Conservation (phyloP, 2,797 vertebrate genomes). For the Martes flavigula region DNA sequence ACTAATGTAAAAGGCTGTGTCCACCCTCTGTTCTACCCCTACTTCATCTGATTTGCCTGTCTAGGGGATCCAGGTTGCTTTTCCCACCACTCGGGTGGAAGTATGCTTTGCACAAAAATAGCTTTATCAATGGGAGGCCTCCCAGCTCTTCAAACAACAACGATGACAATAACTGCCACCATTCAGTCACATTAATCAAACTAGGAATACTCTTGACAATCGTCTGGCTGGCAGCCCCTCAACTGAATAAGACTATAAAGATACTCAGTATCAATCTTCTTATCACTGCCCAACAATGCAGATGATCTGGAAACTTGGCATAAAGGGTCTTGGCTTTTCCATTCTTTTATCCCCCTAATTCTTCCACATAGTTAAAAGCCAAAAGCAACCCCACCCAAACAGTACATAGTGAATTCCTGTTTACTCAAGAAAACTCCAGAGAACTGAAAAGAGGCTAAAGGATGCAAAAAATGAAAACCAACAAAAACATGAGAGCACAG, state of each 20-base stretch:
- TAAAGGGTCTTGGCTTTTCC: background rate
- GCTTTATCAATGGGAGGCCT: conserved; percentile 8
- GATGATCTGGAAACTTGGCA: background rate
- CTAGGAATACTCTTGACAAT: conserved; percentile 3
- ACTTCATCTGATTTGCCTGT: background rate
- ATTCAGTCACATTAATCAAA: conserved; percentile 14
- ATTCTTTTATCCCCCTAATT: background rate
- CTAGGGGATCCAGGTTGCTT: background rate
- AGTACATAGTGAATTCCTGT: background rate
- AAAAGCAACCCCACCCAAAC: conserved; percentile 9
- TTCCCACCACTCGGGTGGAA: conserved; percentile 7
- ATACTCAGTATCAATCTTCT: background rate
- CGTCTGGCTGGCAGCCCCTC: background rate
- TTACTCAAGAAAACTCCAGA: conserved; percentile 34
- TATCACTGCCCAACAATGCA: background rate
- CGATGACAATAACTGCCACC: background rate
- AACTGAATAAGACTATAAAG: background rate
- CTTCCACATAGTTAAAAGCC: conserved; percentile 40
- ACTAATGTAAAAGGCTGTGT: background rate
- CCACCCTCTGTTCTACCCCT: background rate
- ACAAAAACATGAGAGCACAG: background rate
- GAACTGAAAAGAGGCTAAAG: background rate
- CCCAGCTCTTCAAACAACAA: background rate
- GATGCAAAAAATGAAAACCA: background rate
- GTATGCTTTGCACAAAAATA: background rate